These are phyloP conservation scores for Antheraea mylitta DNA, from an alignment of 1,140 invertebrate genomes.

Conservation along the genomic window DNA sequence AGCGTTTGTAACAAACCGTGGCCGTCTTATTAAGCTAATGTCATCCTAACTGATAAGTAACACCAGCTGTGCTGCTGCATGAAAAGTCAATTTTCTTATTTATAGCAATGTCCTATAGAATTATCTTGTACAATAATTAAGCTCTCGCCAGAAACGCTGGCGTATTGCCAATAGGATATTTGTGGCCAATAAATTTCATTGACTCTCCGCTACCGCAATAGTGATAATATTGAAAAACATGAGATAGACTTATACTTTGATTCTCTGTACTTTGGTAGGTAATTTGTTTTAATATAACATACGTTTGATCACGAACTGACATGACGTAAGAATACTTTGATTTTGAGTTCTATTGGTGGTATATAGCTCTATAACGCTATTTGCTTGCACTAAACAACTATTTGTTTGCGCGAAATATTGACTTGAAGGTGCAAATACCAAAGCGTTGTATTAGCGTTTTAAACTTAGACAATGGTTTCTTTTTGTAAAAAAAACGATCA, in stretches of 20 bases:
- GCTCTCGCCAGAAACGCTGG: background rate
- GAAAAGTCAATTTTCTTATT: constrained; percentile 5
- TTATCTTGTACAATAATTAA: background rate
- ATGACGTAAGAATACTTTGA: too few relatives aligned
- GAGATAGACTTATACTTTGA: background rate
- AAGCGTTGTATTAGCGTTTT: too few relatives aligned
- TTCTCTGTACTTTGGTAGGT: background rate
- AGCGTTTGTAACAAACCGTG: background rate
- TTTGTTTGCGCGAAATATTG: too few relatives aligned
- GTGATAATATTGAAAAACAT: background rate
- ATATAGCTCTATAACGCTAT: too few relatives aligned
- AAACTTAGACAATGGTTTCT: too few relatives aligned
- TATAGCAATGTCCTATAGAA: background rate
- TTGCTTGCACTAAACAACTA: too few relatives aligned
- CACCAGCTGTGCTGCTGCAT: background rate
- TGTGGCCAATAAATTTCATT: constrained; percentile 8
- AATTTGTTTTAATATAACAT: background rate
- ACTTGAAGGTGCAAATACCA: too few relatives aligned
- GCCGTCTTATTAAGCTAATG: background rate
- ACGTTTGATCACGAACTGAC: too few relatives aligned
- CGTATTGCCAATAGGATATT: background rate
- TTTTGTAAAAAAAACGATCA: too few relatives aligned
- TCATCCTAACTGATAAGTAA: background rate
- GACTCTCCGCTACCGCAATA: background rate
- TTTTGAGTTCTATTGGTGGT: too few relatives aligned